These are phyloP conservation scores for Anodontia alba DNA, from an alignment of 2,888 invertebrate genomes.

Conservation along the genomic window DNA sequence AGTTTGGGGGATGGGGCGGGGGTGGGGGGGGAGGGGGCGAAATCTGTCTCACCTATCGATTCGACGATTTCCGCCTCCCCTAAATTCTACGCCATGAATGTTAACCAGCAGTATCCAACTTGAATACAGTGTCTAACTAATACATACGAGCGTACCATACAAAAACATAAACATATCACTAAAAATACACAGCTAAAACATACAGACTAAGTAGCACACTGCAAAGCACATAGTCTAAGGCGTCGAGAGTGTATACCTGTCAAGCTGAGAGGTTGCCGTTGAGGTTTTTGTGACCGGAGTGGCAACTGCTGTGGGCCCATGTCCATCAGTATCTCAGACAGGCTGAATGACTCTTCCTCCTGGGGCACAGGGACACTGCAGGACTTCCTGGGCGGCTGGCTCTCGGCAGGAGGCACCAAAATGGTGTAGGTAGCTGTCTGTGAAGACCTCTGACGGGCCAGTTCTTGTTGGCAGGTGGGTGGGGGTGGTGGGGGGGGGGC, in stretches of 20 bases:
- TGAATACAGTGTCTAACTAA: too few relatives aligned
- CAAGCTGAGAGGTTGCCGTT: conserved; percentile 25
- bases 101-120: conserved; percentile 7
- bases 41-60: conserved; percentile 13
- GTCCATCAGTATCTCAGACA: conserved; percentile 35
- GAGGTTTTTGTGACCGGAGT: conserved; percentile 34
- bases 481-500: too few relatives aligned
- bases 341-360: conserved; percentile 22
- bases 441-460: conserved; percentile 28
- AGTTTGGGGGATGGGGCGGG: too few relatives aligned
- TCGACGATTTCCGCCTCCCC: conserved; percentile 12
- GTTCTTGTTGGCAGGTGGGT: conserved; percentile 31
- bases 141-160: neutral
- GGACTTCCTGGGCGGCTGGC: conserved; percentile 30
- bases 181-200: conserved; percentile 1
- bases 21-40: too few relatives aligned
- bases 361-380: conserved; percentile 29
- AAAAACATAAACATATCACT: neutral
- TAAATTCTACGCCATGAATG: conserved; percentile 12
- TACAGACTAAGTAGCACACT: conserved; percentile 18
- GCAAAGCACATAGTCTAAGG: conserved; percentile 19
- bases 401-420: conserved; percentile 21
- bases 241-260: conserved; percentile 25
- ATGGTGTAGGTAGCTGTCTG: conserved; percentile 20
- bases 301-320: conserved; percentile 40